Evolutionary conservation across 2,797 vertebrate species (phyloP), one percentile per base, ranked within the genome.

Genomic region (Muscicapa striata): DNA sequence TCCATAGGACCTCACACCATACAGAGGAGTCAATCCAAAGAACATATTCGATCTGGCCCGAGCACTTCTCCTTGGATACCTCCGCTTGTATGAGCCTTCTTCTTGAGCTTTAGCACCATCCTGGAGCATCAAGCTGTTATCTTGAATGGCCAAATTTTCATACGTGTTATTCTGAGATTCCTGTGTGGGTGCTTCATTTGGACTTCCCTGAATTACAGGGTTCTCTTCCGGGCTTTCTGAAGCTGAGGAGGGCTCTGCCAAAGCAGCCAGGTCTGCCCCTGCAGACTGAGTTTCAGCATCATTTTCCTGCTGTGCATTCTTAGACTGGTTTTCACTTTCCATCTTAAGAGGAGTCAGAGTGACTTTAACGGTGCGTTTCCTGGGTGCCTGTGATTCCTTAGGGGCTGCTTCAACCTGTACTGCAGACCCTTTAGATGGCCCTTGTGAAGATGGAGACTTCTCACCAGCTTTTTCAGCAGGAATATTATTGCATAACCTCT

Each of bases 41-140:
- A 99, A 99, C 99, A 99, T 99, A 95, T 99, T 99, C n/a, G 99
- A 99, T n/a, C 99, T 98, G 5, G 99, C 99, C 4, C 99, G 98
- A 23, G 99, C 99, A 19, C 99, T 99, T 78, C 99, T 98, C 10
- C 99, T 98, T 7, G 99, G 99, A 67, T 99, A 99, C 23, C 99
- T 98, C 15, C 99, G 98, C 96, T 99, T 99, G 85, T 99, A 99
- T 0, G 99, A 99, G 43, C 99, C 98, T 7, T 99, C 99, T 77
- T 99, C 99, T 19, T 98, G 98, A 72, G 98, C 97, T 88, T 99
- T 99, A 30, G 98, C 95, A 22, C 97, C 97, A 15, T 98, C 98
- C 61, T 98, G 87, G 26, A 98, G 97, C 98, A 98, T 95, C 67
- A 98, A 62, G 78, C 38, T 97, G 90, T 97, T 95, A 38, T 98